phyloP scores from a whole-genome alignment of 2,888 invertebrate genomes.

The Cantharis rustica region DNA sequence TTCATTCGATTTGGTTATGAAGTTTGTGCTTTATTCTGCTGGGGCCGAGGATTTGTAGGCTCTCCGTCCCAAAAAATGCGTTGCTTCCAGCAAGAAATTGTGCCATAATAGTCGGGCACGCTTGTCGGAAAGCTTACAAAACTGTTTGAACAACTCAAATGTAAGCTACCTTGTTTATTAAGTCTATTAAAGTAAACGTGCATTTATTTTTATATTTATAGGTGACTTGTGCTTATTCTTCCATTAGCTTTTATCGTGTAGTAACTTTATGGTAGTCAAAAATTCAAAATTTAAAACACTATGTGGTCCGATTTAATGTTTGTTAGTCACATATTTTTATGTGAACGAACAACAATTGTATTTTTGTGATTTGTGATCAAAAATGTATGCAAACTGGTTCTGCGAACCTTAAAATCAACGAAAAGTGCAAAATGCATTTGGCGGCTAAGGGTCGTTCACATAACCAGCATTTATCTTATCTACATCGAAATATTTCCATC shows the following conservation, averaged over 20 bases:
- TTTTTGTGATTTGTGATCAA: conserved; percentile 10
- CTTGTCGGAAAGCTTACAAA: neutral
- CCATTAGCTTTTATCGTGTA: neutral
- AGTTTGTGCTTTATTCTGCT: too few relatives aligned
- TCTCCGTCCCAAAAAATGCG: neutral
- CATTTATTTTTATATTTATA: neutral
- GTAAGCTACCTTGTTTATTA: neutral
- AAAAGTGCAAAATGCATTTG: neutral
- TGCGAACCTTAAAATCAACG: neutral
- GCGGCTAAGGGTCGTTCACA: neutral
- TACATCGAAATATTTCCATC: neutral
- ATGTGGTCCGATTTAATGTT: neutral
- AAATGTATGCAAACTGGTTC: conserved; percentile 9
- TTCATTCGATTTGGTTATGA: neutral
- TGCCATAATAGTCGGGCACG: neutral
- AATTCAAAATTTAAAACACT: neutral
- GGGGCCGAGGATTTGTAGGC: neutral
- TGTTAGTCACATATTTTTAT: conserved; percentile 7
- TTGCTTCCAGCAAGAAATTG: neutral
- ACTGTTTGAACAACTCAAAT: neutral
- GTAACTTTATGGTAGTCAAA: neutral
- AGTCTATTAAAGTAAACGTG: neutral
- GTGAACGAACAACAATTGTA: conserved; percentile 3
- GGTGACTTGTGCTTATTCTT: neutral
- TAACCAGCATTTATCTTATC: neutral